These are phyloP conservation scores for Andrena fulva DNA, from an alignment of 2,888 invertebrate genomes.

Conservation along the genomic window DNA sequence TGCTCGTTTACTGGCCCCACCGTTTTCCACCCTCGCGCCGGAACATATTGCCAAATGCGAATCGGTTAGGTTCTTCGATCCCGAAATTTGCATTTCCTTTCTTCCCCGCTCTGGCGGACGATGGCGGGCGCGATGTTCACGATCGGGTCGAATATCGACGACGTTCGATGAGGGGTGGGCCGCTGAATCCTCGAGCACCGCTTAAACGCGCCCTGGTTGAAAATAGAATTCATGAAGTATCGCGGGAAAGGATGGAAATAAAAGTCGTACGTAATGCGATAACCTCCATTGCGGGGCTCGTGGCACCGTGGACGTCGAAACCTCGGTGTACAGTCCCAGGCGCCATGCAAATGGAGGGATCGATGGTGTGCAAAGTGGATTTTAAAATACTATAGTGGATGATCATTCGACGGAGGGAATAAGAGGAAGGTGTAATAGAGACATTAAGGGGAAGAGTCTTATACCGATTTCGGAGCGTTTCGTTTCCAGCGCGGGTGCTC, in stretches of 20 bases:
- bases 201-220: conserved; percentile 24
- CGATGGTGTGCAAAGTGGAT: too few relatives aligned
- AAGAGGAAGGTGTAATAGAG: too few relatives aligned
- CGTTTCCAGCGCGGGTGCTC: not conserved
- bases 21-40: conserved; percentile 42
- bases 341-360: too few relatives aligned
- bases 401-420: too few relatives aligned
- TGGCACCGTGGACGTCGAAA: too few relatives aligned
- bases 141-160: conserved; percentile 38
- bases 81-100: conserved; percentile 60
- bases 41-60: conserved; percentile 60
- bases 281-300: too few relatives aligned
- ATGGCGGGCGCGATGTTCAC: conserved; percentile 45
- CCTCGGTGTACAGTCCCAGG: too few relatives aligned
- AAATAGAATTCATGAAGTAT: conserved; percentile 29
- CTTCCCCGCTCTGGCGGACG: conserved; percentile 39
- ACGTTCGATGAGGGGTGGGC: conserved; percentile 16
- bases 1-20: conserved; percentile 14
- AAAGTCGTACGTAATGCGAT: too few relatives aligned
- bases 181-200: conserved; percentile 45
- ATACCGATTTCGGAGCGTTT: too few relatives aligned
- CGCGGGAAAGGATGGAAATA: not conserved
- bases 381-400: too few relatives aligned
- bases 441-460: too few relatives aligned
- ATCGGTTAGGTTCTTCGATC: conserved; percentile 55